Conservation (phyloP, 2,113 vertebrate species). For the Craseonycteris thonglongyai region DNA sequence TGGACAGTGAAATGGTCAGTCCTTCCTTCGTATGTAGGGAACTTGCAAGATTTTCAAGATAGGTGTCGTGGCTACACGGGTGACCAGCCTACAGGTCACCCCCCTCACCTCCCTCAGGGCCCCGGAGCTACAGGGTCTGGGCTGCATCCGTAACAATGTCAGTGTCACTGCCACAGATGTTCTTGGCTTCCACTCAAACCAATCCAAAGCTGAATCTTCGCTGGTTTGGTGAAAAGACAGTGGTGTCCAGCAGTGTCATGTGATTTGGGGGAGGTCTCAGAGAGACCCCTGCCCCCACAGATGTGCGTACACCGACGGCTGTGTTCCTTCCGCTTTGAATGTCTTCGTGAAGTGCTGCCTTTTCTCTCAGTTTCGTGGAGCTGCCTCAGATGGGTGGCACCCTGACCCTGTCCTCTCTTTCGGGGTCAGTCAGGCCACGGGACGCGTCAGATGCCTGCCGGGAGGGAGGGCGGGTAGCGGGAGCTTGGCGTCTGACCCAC, state of each 20-base stretch:
- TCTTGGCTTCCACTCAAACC: neutral
- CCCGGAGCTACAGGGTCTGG: neutral
- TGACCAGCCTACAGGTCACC: neutral
- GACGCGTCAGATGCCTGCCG: neutral
- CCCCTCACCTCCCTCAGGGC: neutral
- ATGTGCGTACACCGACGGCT: accelerated
- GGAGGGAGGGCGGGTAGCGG: neutral
- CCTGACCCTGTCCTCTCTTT: neutral
- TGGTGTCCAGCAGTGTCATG: neutral
- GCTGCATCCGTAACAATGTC: neutral
- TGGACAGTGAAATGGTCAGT: neutral
- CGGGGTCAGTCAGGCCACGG: neutral
- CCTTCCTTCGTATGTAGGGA: neutral
- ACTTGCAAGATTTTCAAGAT: neutral
- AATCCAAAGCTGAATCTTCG: neutral
- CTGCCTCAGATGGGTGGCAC: neutral
- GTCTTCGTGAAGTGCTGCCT: neutral
- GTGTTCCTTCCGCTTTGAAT: accelerated
- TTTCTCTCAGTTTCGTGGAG: neutral
- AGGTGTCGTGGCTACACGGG: neutral
- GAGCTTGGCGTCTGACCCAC: no score
- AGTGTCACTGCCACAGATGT: accelerated
- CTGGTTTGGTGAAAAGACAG: neutral
- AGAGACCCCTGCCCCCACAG: accelerated
- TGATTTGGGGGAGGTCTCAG: neutral